These are phyloP conservation scores for Desmophyllum pertusum DNA, from an alignment of 92 coral and sea anemone genomes.

Conservation along the genomic window DNA sequence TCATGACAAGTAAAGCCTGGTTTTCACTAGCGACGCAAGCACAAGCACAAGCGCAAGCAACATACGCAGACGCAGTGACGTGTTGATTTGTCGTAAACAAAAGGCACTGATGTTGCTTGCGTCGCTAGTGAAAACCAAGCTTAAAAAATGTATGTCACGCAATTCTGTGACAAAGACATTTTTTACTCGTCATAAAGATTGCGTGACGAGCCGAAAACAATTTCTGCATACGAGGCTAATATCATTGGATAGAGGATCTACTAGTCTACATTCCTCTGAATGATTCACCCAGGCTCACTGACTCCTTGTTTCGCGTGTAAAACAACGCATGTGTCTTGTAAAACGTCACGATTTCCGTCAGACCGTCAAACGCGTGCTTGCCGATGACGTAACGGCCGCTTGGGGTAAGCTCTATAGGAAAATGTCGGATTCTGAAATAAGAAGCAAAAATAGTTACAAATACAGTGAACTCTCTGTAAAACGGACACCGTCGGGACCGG, in stretches of 20 bases:
- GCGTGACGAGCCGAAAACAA: background rate
- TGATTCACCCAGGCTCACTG: conserved; percentile 85
- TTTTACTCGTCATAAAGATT: background rate
- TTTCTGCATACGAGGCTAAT: background rate
- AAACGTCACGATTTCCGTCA: conserved; percentile 79
- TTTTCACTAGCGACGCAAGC: too few relatives aligned
- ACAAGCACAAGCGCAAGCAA: too few relatives aligned
- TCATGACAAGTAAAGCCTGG: too few relatives aligned
- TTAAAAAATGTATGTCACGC: too few relatives aligned
- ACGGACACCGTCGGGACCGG: too few relatives aligned
- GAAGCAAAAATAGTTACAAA: background rate
- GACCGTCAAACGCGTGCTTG: conserved; percentile 83
- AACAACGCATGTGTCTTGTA: conserved; percentile 83
- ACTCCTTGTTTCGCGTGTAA: conserved; percentile 85
- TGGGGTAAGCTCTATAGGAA: conserved; percentile 91
- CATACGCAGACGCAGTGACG: too few relatives aligned
- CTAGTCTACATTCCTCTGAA: conserved; percentile 66
- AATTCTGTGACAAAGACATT: background rate
- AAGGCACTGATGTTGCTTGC: too few relatives aligned
- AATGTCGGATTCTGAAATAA: conserved; percentile 88
- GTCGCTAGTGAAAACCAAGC: too few relatives aligned
- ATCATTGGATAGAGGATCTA: background rate
- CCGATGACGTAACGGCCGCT: conserved; percentile 91
- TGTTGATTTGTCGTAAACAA: too few relatives aligned
- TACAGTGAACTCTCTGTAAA: too few relatives aligned